Percentiles rank a stretch among this genome's conserved stretches.
phyloP scores from a whole-genome alignment of 2,113 vertebrate species.

The Tylochromis polylepis region DNA sequence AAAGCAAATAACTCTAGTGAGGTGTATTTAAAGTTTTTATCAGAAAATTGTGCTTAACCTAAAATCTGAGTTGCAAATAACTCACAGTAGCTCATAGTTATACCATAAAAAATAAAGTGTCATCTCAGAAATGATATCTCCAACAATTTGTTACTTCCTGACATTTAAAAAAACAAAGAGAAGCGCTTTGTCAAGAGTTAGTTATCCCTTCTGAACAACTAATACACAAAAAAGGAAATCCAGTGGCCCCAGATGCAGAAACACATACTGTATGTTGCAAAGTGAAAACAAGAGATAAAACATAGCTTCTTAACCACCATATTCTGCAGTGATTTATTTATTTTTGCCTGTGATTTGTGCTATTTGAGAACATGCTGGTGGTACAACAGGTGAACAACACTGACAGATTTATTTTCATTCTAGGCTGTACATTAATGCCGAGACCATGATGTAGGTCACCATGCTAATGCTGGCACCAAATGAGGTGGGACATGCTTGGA shows the following conservation, averaged over 20 bases:
- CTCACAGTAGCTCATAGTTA: not conserved
- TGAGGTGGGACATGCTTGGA: not conserved
- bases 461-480: conserved; percentile 19
- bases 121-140: not conserved
- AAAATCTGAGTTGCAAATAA: not conserved
- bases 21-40: not conserved
- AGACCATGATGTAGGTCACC: conserved; percentile 48
- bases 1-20: not conserved
- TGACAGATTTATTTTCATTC: conserved; percentile 7
- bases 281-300: not conserved
- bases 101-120: not conserved
- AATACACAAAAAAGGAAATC: not conserved
- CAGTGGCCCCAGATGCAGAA: not conserved
- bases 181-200: not conserved
- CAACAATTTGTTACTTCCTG: not conserved
- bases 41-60: not conserved
- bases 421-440: not conserved
- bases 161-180: not conserved
- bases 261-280: not conserved
- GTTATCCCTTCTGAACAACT: not conserved
- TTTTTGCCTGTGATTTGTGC: not conserved
- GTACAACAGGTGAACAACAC: not conserved
- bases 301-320: not conserved
- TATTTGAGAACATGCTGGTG: not conserved
- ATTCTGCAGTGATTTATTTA: not conserved